Percentiles rank a stretch among this genome's conserved stretches.
Evolutionary conservation across 2,888 invertebrate genomes (phyloP).

Genomic region (Tanypteryx hageni): DNA sequence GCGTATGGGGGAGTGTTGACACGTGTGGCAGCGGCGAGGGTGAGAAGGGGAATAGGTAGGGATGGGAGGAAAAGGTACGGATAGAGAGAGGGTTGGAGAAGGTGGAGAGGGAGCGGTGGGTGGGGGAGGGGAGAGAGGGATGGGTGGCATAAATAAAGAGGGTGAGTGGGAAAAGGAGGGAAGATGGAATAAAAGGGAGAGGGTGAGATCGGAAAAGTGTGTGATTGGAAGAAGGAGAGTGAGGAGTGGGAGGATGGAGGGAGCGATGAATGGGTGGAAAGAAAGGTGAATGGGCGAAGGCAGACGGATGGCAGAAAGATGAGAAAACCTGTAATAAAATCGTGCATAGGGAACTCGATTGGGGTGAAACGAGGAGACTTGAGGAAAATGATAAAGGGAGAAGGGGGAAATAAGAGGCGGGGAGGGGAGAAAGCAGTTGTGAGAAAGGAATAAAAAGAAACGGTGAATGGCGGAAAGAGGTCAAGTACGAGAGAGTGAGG

Average conservation of each 20-base stretch:
- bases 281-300: neutral
- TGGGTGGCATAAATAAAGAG: conserved; percentile 24
- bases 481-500: neutral
- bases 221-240: neutral
- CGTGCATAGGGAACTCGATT: neutral
- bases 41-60: no score
- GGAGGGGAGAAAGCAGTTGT: neutral
- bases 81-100: no score
- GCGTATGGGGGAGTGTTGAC: neutral
- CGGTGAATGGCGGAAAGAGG: neutral
- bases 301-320: neutral
- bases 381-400: neutral
- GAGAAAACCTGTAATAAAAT: neutral
- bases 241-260: neutral
- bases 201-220: neutral
- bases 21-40: neutral
- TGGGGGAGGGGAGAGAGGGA: neutral
- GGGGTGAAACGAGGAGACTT: neutral
- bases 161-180: conserved; percentile 9
- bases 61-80: no score
- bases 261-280: neutral
- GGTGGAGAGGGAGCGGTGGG: neutral
- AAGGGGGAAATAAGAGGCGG: neutral
- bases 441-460: neutral
- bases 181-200: neutral